Evolutionary conservation across 2,888 invertebrate species (phyloP), one percentile per base, ranked within the genome.

Genomic region (Stomorhina lunata): DNA sequence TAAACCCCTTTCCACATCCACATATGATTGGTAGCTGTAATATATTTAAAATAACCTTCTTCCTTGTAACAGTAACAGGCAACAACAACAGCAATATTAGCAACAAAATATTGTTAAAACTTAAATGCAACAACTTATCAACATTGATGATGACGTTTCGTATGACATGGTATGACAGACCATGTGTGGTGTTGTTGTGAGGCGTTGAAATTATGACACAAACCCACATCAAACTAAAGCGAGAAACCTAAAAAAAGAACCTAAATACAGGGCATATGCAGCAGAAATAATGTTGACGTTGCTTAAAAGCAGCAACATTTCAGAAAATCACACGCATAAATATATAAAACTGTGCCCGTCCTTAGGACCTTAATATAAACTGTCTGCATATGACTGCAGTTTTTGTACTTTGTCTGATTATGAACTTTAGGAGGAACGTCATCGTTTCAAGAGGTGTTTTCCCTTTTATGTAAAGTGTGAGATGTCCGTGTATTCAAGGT

Each of bases 201-300:
- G 82, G 78, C 82, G 82, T 82, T 82, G 82, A 82, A 82, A 82
- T 82, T 82, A 82, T 82, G 82, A 82, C 82, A 79, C 82, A 79
- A 82, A 79, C 82, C 82, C 82, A 82, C 82, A 82, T 82, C 82
- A 82, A 81, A 59, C 53, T 53, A 66, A 63, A 32, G 48, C 15
- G 40, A 57, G 34, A 48, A 65, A 29, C 27, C 20, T n/a, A 55
- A 65, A 29, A 45, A 34, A 6, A 71, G 22, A 29, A 45, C 20
- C 9, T 17, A 72, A 50, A 63, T 68, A 34, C 37, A 50, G 29
- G 61, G n/a, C 55, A 55, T 15, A 32, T 34, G 45, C 29, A 20
- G 32, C 45, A 50, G 65, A 15, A 45, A 20, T 15, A 9, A 27
- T 45, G 43, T 61, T 40, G 32, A 17, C 17, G 29, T 32, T 20